Conservation (phyloP, 2,888 invertebrate genomes). For the Conistra vaccinii region DNA sequence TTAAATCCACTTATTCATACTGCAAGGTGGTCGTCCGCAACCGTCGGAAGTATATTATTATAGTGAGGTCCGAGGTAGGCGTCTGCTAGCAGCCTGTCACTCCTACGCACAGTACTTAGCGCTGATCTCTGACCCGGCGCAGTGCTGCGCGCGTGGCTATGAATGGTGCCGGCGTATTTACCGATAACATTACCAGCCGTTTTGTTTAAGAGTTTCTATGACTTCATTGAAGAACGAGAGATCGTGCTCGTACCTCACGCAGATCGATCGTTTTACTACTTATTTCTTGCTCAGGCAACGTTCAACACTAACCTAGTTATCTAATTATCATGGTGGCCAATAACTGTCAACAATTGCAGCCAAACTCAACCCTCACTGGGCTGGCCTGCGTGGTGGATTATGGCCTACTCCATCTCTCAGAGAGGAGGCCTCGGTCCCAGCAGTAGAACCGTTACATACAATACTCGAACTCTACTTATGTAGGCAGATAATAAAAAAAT, state of each 20-base stretch:
- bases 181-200: conserved; percentile 26
- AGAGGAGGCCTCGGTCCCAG: background rate
- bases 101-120: conserved; percentile 52
- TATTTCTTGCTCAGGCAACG: conserved; percentile 4
- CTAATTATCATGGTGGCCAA: background rate
- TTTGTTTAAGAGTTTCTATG: conserved; percentile 18
- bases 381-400: background rate
- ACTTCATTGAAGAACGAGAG: conserved; percentile 21
- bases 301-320: background rate
- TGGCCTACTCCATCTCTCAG: background rate
- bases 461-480: background rate
- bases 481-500: background rate
- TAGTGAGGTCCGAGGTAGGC: conserved; percentile 44
- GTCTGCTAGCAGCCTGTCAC: conserved; percentile 58
- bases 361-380: no score
- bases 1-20: conserved; percentile 25
- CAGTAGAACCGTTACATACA: background rate
- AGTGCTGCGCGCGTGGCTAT: conserved; percentile 44
- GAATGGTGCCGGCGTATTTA: conserved; percentile 51
- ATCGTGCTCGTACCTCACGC: conserved; percentile 9
- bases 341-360: background rate
- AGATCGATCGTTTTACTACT: conserved; percentile 11
- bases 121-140: conserved; percentile 55
- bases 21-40: conserved; percentile 7
- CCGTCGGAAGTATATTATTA: conserved; percentile 51